Evolutionary conservation across 2,888 invertebrate genomes (phyloP).

Genomic region (Amaurobius ferox): DNA sequence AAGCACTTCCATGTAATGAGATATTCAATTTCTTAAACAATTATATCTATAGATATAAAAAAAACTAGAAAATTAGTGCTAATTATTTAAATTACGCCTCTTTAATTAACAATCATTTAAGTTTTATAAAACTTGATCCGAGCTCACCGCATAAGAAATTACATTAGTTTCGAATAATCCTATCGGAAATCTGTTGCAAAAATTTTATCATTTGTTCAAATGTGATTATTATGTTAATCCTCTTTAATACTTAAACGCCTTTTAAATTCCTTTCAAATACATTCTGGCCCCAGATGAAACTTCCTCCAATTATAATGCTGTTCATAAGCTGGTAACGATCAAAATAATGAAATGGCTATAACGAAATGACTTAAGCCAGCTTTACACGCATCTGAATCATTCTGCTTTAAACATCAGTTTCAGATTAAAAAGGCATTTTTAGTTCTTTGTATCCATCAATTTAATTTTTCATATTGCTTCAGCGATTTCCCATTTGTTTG

Average conservation of each 20-base stretch:
- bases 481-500: too few relatives aligned
- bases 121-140: background rate
- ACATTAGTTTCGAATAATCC: background rate
- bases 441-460: too few relatives aligned
- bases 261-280: too few relatives aligned
- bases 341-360: too few relatives aligned
- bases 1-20: background rate
- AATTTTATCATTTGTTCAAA: background rate
- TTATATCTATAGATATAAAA: background rate
- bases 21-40: slow-evolving; percentile 3
- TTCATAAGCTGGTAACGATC: too few relatives aligned
- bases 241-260: background rate
- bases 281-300: too few relatives aligned
- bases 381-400: too few relatives aligned
- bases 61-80: background rate
- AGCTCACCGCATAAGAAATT: background rate
- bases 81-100: background rate
- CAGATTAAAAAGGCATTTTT: too few relatives aligned
- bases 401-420: too few relatives aligned
- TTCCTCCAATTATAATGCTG: too few relatives aligned
- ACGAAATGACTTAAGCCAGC: too few relatives aligned
- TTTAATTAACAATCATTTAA: slow-evolving; percentile 1
- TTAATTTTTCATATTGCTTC: too few relatives aligned
- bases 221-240: background rate
- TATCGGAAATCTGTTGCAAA: background rate